phyloP scores from a whole-genome alignment of 2,113 vertebrate species.

The Chelonoidis abingdonii region DNA sequence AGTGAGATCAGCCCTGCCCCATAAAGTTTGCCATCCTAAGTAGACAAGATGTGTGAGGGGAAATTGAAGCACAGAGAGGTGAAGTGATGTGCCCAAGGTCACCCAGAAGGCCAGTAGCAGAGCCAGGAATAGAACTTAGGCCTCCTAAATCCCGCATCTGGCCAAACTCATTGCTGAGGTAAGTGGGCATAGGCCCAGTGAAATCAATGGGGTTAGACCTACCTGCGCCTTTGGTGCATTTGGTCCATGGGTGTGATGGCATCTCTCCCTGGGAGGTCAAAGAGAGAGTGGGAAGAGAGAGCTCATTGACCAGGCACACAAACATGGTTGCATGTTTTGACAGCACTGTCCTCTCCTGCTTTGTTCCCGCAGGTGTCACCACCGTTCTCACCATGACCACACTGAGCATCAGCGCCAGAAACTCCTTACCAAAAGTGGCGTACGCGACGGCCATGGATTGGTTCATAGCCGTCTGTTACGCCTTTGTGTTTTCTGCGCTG shows the following conservation, averaged over 20 bases:
- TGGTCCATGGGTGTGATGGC: neutral
- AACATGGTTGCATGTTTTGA: rapidly evolving
- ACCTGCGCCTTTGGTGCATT: neutral
- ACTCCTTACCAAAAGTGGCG: conserved; percentile 98
- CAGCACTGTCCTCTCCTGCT: conserved; percentile 22
- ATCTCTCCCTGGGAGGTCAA: neutral
- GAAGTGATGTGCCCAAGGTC: neutral
- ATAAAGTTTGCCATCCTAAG: rapidly evolving
- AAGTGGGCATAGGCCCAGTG: neutral
- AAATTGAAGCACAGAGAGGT: neutral
- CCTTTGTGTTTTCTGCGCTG: conserved; percentile 99
- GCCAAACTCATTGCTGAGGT: neutral
- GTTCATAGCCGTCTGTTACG: conserved; percentile 99
- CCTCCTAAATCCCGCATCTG: neutral
- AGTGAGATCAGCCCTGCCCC: neutral
- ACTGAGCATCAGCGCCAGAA: conserved; percentile 98
- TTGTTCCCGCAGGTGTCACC: conserved; percentile 89
- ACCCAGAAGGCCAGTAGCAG: neutral
- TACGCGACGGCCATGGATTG: conserved; percentile 99
- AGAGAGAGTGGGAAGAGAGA: neutral
- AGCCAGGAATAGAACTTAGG: neutral
- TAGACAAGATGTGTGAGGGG: neutral
- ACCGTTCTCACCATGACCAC: conserved; percentile 99
- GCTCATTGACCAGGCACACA: neutral
- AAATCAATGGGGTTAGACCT: neutral